Evolutionary conservation across 1,140 invertebrate species (phyloP).

Genomic region (Pteromalus puparum): DNA sequence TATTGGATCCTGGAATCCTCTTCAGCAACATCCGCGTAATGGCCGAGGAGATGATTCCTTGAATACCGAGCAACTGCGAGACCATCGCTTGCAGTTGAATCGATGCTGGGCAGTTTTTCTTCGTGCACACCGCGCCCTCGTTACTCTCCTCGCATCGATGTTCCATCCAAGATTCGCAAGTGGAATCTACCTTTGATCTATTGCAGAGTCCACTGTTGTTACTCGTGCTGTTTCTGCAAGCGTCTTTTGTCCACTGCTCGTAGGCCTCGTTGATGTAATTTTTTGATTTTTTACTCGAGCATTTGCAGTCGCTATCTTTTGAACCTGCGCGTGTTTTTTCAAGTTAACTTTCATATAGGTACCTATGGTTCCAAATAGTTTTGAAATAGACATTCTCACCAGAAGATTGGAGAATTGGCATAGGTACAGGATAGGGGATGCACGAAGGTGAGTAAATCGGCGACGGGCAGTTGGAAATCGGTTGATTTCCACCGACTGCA

Average conservation of each 20-base stretch:
- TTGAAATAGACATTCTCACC: neutral
- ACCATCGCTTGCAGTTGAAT: constrained; percentile 68
- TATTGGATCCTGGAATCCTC: constrained; percentile 65
- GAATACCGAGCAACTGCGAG: constrained; percentile 68
- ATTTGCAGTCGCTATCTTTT: constrained; percentile 30
- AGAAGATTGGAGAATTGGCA: constrained; percentile 51
- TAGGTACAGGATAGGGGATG: constrained; percentile 53
- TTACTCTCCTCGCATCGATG: constrained; percentile 59
- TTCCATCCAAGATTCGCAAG: constrained; percentile 48
- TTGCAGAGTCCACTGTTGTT: neutral
- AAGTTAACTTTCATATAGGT: neutral
- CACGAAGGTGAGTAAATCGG: constrained; percentile 24
- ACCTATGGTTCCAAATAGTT: neutral
- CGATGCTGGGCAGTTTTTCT: constrained; percentile 65
- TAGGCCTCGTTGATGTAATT: neutral
- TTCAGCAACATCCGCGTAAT: constrained; percentile 66
- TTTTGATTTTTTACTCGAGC: neutral
- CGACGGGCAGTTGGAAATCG: neutral
- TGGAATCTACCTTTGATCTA: neutral
- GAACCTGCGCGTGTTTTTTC: neutral
- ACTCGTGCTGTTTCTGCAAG: neutral
- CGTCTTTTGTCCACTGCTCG: neutral
- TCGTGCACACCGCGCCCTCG: constrained; percentile 63
- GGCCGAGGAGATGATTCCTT: constrained; percentile 66
- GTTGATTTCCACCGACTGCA: neutral